A percentile compares a stretch with the other conserved stretches of the same genome.
These are phyloP conservation scores for Marmota flaviventris DNA, from an alignment of 2,113 vertebrate genomes.

Conservation along the genomic window DNA sequence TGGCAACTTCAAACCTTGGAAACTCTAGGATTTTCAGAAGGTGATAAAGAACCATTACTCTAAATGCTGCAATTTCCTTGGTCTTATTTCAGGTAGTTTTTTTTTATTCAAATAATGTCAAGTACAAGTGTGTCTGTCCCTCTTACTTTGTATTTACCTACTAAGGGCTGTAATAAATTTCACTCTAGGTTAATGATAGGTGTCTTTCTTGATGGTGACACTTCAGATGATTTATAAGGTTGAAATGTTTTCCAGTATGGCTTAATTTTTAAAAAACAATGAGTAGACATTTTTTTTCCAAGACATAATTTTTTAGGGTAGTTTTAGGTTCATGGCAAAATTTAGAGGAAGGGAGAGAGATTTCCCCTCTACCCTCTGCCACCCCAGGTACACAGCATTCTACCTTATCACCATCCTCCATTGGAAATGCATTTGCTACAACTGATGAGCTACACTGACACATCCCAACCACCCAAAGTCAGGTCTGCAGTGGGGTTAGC, in stretches of 20 bases:
- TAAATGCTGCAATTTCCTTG: background rate
- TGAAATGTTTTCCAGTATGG: background rate
- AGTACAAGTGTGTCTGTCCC: background rate
- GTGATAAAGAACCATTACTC: background rate
- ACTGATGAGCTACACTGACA: background rate
- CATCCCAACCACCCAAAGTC: background rate
- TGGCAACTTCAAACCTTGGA: background rate
- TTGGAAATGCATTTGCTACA: background rate
- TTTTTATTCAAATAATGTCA: constrained; percentile 33
- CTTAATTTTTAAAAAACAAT: background rate
- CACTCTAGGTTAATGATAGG: background rate
- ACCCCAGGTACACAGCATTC: fast-evolving
- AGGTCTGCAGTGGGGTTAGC: background rate
- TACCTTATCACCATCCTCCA: background rate
- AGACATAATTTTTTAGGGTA: background rate
- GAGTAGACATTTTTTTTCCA: background rate
- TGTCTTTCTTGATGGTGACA: background rate
- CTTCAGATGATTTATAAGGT: background rate
- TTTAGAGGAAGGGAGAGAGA: background rate
- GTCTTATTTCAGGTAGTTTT: background rate
- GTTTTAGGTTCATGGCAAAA: background rate
- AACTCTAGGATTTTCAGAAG: constrained; percentile 3
- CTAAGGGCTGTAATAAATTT: background rate
- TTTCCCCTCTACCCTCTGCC: background rate
- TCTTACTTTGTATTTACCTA: background rate